Evolutionary conservation across 2,888 invertebrate genomes (phyloP).

Genomic region (Acronicta alni): DNA sequence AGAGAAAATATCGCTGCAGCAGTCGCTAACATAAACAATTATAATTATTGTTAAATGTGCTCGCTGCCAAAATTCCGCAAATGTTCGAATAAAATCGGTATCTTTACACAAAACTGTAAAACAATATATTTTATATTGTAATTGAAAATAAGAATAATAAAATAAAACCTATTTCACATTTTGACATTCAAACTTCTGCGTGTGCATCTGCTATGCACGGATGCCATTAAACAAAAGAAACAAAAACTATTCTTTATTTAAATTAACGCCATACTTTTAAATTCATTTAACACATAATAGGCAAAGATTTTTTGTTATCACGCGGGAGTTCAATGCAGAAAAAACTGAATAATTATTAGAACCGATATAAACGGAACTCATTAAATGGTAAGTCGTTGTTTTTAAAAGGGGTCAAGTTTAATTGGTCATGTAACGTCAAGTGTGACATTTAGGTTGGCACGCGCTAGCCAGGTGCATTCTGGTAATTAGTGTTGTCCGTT

Average conservation of each 20-base stretch:
- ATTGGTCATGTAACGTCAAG: conserved; percentile 67
- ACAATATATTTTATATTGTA: no score
- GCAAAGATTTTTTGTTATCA: conserved; percentile 3
- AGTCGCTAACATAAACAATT: conserved; percentile 8
- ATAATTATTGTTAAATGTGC: background rate
- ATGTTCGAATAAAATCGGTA: no score
- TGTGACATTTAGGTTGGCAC: conserved; percentile 75
- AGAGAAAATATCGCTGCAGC: conserved; percentile 18
- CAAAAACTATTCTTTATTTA: conserved; percentile 3
- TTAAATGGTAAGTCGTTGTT: conserved; percentile 36
- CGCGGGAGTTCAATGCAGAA: conserved; percentile 3
- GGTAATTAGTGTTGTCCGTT: conserved; percentile 62
- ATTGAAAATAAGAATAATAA: no score
- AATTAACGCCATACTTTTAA: background rate
- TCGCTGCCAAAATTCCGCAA: conserved; percentile 25
- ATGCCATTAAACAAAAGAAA: conserved; percentile 6
- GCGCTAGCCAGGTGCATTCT: conserved; percentile 73
- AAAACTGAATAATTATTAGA: conserved; percentile 7
- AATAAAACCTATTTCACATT: background rate
- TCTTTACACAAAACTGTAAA: no score
- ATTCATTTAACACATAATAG: conserved; percentile 1
- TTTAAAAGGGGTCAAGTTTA: conserved; percentile 53
- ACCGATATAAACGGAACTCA: conserved; percentile 17
- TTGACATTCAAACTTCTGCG: no score
- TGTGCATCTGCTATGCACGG: background rate